Evolutionary conservation across 2,888 invertebrate genomes (phyloP), one percentile per base, ranked within the genome.

Genomic region (Cryptophagus acutangulus): DNA sequence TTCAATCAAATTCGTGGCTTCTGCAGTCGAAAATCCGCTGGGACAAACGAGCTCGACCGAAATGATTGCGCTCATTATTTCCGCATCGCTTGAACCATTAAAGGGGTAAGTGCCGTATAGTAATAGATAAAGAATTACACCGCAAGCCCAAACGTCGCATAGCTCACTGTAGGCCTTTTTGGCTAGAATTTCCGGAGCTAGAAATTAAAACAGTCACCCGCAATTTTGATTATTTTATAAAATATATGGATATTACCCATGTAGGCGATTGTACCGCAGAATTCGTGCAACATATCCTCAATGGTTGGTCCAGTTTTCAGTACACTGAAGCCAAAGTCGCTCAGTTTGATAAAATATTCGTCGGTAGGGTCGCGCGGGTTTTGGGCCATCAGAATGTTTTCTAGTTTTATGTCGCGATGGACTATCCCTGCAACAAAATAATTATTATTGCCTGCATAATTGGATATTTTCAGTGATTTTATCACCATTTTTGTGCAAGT

Each of bases 61-160:
- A 37, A 63, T 59, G 36, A 72, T 71, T 41, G 59, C 48, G n/a
- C 49, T 36, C 5, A 53, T 52, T 17, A 71, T 38, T 29, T 58
- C 58, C 4, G 38, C 5, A 10, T 3, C 14, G 8, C 4, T 13
- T 3, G 16, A 16, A 2, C 63, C 57, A 25, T 48, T 54, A 47
- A 71, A 72, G 1, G 73, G 72, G 47, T 60, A 65, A 18, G 51
- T 52, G 10, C 68, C 70, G 17, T 59, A 57, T 53, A 72, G 59
- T 59, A 77, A 52, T 35, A 70, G 62, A 58, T 72, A 77, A 59
- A 74, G 67, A 38, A 77, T 76, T 14, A 77, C 67, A 6, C 78
- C 78, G 57, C 76, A 67, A 1, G 77, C 72, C 78, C 78, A 78
- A 8, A 77, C 70, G 54, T 78, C 78, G 59, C 77, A 78, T 48